A percentile compares a stretch with the other conserved stretches of the same genome.
Evolutionary conservation across 2,888 invertebrate species (phyloP).

Genomic region (Abrostola tripartita): DNA sequence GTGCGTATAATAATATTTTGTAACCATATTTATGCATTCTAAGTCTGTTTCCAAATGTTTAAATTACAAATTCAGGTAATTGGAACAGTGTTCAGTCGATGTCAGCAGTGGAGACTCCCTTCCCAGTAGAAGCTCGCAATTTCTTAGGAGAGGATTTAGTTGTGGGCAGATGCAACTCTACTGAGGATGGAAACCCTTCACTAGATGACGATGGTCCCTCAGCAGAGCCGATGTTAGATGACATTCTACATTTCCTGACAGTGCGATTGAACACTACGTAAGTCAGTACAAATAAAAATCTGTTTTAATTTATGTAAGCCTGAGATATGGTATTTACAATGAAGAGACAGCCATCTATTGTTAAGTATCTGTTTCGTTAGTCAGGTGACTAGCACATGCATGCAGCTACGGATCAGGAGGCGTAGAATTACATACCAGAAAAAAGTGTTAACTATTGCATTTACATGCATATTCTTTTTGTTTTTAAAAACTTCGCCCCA

Average conservation of each 20-base stretch:
- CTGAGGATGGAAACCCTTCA: conserved; percentile 69
- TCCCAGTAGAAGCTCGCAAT: conserved; percentile 78
- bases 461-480: too few species aligned
- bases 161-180: conserved; percentile 84
- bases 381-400: too few species aligned
- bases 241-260: conserved; percentile 81
- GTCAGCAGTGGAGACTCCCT: conserved; percentile 71
- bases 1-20: too few species aligned
- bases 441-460: too few species aligned
- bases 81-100: conserved; percentile 75
- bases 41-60: too few species aligned
- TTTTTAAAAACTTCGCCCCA: too few species aligned
- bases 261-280: conserved; percentile 83
- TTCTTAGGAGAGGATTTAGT: conserved; percentile 78
- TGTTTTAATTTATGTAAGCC: neutral
- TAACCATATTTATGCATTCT: too few species aligned
- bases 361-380: too few species aligned
- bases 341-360: too few species aligned
- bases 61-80: conserved; percentile 62
- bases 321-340: neutral
- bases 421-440: too few species aligned
- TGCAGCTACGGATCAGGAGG: too few species aligned
- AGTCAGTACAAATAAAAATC: conserved; percentile 34
- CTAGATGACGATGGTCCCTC: conserved; percentile 83
- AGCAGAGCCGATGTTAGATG: conserved; percentile 82